These are phyloP conservation scores for Strix occidentalis DNA, from an alignment of 2,797 vertebrate genomes.

Conservation along the genomic window DNA sequence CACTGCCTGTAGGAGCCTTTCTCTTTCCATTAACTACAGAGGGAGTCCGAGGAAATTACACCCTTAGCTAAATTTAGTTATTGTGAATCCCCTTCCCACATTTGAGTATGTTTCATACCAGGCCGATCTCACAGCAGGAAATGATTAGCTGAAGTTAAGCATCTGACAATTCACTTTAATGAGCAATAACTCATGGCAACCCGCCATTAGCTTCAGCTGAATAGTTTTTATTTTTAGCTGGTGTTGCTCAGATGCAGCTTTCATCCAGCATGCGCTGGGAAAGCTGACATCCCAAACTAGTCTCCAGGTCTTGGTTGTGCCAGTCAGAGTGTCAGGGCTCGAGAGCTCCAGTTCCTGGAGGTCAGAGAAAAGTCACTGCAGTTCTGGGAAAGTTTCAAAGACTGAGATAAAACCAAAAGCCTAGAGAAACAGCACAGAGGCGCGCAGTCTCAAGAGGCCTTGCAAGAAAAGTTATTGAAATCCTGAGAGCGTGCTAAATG, in stretches of 20 bases:
- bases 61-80: constrained; percentile 55
- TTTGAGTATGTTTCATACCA: constrained; percentile 4
- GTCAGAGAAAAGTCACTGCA: constrained; percentile 58
- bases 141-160: constrained; percentile 65
- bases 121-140: constrained; percentile 43
- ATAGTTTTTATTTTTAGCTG: constrained; percentile 67
- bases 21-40: constrained; percentile 59
- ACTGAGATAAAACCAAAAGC: constrained; percentile 49
- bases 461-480: constrained; percentile 39
- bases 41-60: constrained; percentile 48
- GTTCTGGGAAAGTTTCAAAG: constrained; percentile 64
- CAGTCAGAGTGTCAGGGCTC: constrained; percentile 8
- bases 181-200: constrained; percentile 65
- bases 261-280: constrained; percentile 36
- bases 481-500: constrained; percentile 22
- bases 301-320: constrained; percentile 54
- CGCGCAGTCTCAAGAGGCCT: not conserved
- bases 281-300: constrained; percentile 52
- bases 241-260: constrained; percentile 53
- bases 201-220: constrained; percentile 46
- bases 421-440: constrained; percentile 36
- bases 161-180: constrained; percentile 68
- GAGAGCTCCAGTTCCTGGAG: constrained; percentile 35
- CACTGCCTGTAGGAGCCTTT: not conserved
- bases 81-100: constrained; percentile 59